Percentiles rank a stretch among this genome's conserved stretches.
Conservation (phyloP, 1,140 invertebrate genomes). For the Bombus waltoni region DNA sequence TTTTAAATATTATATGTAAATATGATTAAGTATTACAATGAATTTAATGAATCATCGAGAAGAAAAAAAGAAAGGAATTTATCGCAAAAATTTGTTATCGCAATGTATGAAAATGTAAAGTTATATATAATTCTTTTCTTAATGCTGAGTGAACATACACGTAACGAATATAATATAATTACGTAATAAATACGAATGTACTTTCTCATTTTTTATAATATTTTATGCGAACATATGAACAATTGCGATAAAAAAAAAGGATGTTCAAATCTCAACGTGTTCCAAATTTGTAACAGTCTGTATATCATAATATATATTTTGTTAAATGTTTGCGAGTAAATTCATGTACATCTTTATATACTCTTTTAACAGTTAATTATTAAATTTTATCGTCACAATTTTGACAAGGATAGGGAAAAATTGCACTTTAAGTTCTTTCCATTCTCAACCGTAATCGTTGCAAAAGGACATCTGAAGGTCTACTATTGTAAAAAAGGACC, state of each 20-base stretch:
- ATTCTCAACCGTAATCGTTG: constrained; percentile 20
- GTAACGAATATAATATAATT: constrained; percentile 22
- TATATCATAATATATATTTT: constrained; percentile 21
- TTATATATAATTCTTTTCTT: constrained; percentile 25
- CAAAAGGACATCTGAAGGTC: not conserved
- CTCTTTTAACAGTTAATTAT: not conserved
- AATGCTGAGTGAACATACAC: not conserved
- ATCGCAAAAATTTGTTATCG: constrained; percentile 2
- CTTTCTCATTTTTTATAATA: constrained; percentile 8
- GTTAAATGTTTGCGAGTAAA: constrained; percentile 5
- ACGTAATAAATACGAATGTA: constrained; percentile 50
- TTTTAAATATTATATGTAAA: constrained; percentile 13
- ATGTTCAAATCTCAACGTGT: constrained; percentile 35
- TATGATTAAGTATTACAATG: constrained; percentile 37
- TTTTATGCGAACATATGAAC: constrained; percentile 32
- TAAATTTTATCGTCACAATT: constrained; percentile 33
- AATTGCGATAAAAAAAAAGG: constrained; percentile 37
- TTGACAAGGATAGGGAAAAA: constrained; percentile 36
- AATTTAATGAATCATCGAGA: constrained; percentile 4
- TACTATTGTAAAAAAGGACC: constrained; percentile 8
- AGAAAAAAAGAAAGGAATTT: constrained; percentile 10
- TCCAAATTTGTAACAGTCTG: constrained; percentile 30
- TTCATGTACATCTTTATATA: constrained; percentile 24
- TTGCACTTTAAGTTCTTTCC: constrained; percentile 54
- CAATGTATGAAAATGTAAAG: constrained; percentile 6